Conservation (phyloP, 1,140 invertebrate species). For the Vollenhovia emeryi region DNA sequence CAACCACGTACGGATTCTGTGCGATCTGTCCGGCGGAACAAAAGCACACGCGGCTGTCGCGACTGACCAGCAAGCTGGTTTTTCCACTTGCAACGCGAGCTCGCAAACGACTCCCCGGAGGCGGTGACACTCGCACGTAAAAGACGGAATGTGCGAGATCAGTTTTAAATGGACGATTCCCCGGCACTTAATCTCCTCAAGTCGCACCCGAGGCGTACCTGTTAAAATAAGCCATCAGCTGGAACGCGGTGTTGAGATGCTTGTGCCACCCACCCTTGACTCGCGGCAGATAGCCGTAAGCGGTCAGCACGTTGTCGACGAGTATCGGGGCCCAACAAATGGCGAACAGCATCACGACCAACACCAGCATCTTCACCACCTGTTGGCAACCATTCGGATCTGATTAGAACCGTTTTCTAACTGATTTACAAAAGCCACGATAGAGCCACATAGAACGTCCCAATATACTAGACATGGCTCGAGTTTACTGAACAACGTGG, state of each 20-base stretch:
- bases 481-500: not conserved
- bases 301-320: slow-evolving; percentile 88
- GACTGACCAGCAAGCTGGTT: slow-evolving; percentile 1
- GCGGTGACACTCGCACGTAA: not conserved
- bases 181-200: not conserved
- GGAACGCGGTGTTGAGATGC: slow-evolving; percentile 88
- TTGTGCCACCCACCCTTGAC: slow-evolving; percentile 87
- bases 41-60: no score
- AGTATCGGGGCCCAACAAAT: slow-evolving; percentile 90
- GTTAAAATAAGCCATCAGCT: slow-evolving; percentile 90
- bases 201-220: slow-evolving; percentile 81
- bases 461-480: not conserved
- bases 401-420: slow-evolving; percentile 5
- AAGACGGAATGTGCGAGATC: not conserved
- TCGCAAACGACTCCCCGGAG: not conserved
- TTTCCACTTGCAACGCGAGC: slow-evolving; percentile 13
- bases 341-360: slow-evolving; percentile 89
- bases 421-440: not conserved
- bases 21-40: not conserved
- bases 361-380: slow-evolving; percentile 91
- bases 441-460: not conserved
- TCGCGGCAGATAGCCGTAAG: slow-evolving; percentile 86
- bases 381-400: slow-evolving; percentile 73
- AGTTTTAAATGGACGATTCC: slow-evolving; percentile 37
- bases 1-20: not conserved